These are phyloP conservation scores for Xiphorhynchus erythropygius DNA, from an alignment of 2,797 vertebrate genomes.

Conservation along the genomic window DNA sequence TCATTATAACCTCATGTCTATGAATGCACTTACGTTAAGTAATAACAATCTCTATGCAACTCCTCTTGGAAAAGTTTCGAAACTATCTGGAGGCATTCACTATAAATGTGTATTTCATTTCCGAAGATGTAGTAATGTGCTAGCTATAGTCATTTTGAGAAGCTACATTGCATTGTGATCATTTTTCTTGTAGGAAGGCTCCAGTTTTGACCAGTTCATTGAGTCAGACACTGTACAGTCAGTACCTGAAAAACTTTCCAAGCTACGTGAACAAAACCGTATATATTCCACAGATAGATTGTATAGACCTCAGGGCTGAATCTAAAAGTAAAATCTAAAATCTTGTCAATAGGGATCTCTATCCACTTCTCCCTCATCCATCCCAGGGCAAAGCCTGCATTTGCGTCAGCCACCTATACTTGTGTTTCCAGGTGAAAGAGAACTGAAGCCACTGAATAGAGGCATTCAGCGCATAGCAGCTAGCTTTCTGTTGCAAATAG, in stretches of 20 bases:
- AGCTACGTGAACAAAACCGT: background rate
- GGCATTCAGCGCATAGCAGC: background rate
- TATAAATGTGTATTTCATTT: slow-evolving; percentile 33
- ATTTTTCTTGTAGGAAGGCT: background rate
- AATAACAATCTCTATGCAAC: slow-evolving; percentile 27
- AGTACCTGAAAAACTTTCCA: background rate
- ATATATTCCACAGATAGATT: background rate
- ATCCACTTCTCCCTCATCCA: background rate
- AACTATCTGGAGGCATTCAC: slow-evolving; percentile 1
- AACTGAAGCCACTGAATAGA: rapidly evolving
- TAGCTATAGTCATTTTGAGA: slow-evolving; percentile 14
- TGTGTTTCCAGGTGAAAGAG: background rate
- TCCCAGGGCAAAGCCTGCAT: background rate
- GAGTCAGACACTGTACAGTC: background rate
- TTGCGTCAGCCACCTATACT: background rate
- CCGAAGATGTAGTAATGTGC: slow-evolving; percentile 2
- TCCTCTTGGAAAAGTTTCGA: slow-evolving; percentile 48
- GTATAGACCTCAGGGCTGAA: background rate
- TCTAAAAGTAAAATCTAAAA: background rate
- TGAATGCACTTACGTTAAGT: slow-evolving; percentile 30
- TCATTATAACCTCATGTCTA: slow-evolving; percentile 51
- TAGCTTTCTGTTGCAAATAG: background rate
- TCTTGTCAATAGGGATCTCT: background rate
- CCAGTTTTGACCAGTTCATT: background rate
- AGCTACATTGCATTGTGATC: background rate